These are phyloP conservation scores for Palythoa heliodiscus DNA, from an alignment of 92 coral and sea anemone species.

Conservation along the genomic window DNA sequence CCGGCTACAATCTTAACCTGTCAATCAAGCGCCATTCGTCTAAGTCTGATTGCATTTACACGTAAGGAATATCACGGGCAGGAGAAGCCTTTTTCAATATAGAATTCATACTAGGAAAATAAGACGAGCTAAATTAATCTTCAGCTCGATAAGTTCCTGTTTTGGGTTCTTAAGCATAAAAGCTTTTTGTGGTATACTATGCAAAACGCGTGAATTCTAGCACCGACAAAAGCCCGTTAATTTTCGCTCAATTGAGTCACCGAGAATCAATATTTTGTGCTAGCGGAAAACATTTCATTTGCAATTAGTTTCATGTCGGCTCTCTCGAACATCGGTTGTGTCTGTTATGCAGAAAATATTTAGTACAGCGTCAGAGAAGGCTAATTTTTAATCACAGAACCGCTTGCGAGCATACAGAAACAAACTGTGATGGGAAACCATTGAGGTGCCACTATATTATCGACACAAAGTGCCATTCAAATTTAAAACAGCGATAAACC, in stretches of 20 bases:
- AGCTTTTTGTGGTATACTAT: conserved; percentile 16
- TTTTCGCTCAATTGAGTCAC: conserved; percentile 40
- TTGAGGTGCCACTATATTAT: conserved; percentile 39
- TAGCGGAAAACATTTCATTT: conserved; percentile 43
- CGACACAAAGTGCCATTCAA: conserved; percentile 42
- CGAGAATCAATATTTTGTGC: conserved; percentile 45
- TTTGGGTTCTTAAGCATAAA: conserved; percentile 3
- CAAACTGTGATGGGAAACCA: conserved; percentile 38
- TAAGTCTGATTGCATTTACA: conserved; percentile 30
- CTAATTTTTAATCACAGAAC: background rate
- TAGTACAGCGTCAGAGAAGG: conserved; percentile 15
- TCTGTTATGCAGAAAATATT: conserved; percentile 21
- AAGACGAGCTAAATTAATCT: background rate
- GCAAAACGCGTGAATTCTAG: conserved; percentile 30
- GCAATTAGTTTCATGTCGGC: conserved; percentile 43
- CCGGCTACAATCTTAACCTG: conserved; percentile 36
- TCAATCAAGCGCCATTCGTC: conserved; percentile 24
- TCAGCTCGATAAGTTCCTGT: conserved; percentile 33
- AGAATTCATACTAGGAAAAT: conserved; percentile 16
- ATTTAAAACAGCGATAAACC: conserved; percentile 33
- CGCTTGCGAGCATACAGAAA: background rate
- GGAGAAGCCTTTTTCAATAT: conserved; percentile 4
- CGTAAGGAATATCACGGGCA: conserved; percentile 34
- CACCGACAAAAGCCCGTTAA: conserved; percentile 40
- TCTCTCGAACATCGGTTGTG: conserved; percentile 14